Base-by-base conservation (phyloP, 2,113 vertebrate species). In the Lepidiolamprologus cunningtoni region DNA sequence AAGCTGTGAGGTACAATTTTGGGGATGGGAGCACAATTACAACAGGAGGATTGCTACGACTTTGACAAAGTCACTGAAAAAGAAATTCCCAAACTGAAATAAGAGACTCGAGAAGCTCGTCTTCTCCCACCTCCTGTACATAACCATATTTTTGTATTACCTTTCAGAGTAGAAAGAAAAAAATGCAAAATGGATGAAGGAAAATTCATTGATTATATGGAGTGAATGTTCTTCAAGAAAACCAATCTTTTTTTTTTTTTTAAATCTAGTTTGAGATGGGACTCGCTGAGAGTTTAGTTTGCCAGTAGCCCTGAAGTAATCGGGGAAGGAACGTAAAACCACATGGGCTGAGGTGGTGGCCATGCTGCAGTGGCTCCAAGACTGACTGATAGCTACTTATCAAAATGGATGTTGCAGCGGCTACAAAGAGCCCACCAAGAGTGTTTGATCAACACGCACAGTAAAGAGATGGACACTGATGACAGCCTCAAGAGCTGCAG, bases 1-100 rank as follows among this genome's bases (percentile, higher is more conserved):
- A 94, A 96, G 96, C 96, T 97, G 96, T 97, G 96, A 97, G 96
- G 95, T 96, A 93, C 95, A 91, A 94, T 95, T 94, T 95, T 90
- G 91, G 93, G 94, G 94, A 95, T 88, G 91, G 94, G 92, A 94
- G 93, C 93, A 95, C 93, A 95, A 94, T 92, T 92, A 88, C 91
- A 95, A 92, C 92, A 91, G 93, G 94, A 95, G 96, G 94, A 93
- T 91, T 82, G 90, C 92, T 85, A 83, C 26, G 91, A 92, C 91
- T 93, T 90, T 89, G 92, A 91, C 86, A 78, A 85, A 91, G 90
- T 95, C 91, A 80, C 89, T 80, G 91, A 93, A 92, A 84, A 93
- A 89, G 61, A 92, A 84, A 92, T 92, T 95, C 90, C 94, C 91
- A 91, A 94, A 94, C 90, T 90, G 86, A 96, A 93, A 95, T 16